Conservation (phyloP, 2,888 invertebrate genomes). For the Chrysomela aeneicollis region DNA sequence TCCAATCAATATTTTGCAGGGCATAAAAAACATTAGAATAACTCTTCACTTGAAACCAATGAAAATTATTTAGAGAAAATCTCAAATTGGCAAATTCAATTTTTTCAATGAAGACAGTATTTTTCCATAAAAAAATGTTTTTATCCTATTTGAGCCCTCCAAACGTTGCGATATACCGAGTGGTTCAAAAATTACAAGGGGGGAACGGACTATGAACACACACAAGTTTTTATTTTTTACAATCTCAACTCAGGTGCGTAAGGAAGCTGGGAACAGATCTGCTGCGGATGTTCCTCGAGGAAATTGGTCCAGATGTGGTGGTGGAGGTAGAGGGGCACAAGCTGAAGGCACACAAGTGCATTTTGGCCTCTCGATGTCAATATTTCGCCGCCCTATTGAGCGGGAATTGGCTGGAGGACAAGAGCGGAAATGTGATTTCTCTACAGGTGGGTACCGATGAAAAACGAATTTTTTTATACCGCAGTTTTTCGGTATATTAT, state of each 20-base stretch:
- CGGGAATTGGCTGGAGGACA: constrained; percentile 85
- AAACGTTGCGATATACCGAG: too few species aligned
- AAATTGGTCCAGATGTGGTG: constrained; percentile 87
- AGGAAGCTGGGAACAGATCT: constrained; percentile 83
- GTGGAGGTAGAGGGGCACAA: constrained; percentile 84
- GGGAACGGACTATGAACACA: too few species aligned
- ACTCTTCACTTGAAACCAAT: too few species aligned
- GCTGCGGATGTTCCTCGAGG: constrained; percentile 89
- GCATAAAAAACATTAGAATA: too few species aligned
- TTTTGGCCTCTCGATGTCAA: constrained; percentile 88
- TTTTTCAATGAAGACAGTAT: too few species aligned
- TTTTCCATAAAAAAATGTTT: too few species aligned
- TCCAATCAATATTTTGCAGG: not conserved
- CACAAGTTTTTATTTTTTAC: not conserved
- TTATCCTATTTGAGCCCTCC: too few species aligned
- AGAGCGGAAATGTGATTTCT: constrained; percentile 82
- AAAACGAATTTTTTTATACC: too few species aligned
- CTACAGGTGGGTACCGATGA: constrained; percentile 73
- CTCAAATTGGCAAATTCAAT: too few species aligned
- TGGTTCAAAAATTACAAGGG: too few species aligned
- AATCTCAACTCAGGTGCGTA: constrained; percentile 50
- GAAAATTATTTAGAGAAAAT: too few species aligned
- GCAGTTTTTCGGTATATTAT: too few species aligned
- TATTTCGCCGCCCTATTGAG: constrained; percentile 92
- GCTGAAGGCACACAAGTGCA: constrained; percentile 90